Evolutionary conservation across 2,113 vertebrate species (phyloP).

Genomic region (Ahaetulla prasina): DNA sequence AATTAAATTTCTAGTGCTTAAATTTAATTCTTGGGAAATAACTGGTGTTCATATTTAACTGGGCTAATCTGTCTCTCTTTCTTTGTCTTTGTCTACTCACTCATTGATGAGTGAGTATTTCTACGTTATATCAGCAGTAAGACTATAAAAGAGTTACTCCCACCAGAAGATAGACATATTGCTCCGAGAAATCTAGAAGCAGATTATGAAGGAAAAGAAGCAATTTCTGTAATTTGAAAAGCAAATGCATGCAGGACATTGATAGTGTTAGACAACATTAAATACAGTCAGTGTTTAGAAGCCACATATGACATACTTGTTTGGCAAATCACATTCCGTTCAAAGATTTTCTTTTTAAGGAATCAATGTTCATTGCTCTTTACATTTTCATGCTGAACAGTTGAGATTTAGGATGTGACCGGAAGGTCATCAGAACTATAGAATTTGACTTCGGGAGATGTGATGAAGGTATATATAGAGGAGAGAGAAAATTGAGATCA

Average conservation of each 20-base stretch:
- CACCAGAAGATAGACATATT: background rate
- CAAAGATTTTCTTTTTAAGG: constrained; percentile 20
- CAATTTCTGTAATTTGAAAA: background rate
- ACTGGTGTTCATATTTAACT: background rate
- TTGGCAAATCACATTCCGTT: background rate
- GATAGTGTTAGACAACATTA: background rate
- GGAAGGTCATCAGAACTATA: constrained; percentile 8
- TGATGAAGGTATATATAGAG: constrained; percentile 14
- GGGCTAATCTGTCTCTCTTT: background rate
- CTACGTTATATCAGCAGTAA: background rate
- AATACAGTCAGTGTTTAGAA: background rate
- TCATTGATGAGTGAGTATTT: background rate
- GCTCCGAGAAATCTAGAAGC: background rate
- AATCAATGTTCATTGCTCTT: background rate
- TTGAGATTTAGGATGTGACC: constrained; percentile 20
- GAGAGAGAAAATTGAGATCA: constrained; percentile 48
- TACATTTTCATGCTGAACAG: background rate
- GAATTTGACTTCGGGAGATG: constrained; percentile 31
- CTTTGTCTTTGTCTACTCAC: constrained; percentile 28
- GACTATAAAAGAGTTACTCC: background rate
- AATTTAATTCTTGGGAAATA: constrained; percentile 4
- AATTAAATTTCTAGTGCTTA: background rate
- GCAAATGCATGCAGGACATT: background rate
- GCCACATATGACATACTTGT: background rate
- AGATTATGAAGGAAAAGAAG: background rate